These are phyloP conservation scores for Phalloptychus januarius DNA, from an alignment of 2,797 vertebrate species.

Conservation along the genomic window DNA sequence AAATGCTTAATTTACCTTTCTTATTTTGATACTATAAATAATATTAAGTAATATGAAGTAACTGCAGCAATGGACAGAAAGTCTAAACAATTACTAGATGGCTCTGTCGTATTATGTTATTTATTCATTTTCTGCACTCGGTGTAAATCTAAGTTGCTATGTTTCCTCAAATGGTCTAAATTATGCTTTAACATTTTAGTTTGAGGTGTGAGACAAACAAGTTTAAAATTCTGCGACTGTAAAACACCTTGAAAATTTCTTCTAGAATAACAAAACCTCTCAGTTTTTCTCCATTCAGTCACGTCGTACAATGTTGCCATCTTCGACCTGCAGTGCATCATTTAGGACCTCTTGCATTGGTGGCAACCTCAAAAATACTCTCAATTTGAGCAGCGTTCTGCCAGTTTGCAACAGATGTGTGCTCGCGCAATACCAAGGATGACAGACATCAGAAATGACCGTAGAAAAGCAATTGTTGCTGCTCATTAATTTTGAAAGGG, in stretches of 20 bases:
- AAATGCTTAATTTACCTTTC: neutral
- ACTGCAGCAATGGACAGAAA: neutral
- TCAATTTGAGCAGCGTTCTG: neutral
- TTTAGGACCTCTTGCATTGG: neutral
- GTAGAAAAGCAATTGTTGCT: neutral
- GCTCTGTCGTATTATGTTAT: neutral
- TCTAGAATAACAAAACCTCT: neutral
- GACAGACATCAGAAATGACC: neutral
- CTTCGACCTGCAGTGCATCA: neutral
- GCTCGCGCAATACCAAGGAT: neutral
- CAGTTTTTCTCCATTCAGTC: neutral
- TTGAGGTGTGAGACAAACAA: neutral
- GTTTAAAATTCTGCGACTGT: neutral
- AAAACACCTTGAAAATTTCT: neutral
- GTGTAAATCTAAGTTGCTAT: neutral
- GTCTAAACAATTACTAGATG: neutral
- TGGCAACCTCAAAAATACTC: neutral
- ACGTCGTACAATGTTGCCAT: neutral
- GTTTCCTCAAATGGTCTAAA: neutral
- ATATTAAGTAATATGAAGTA: neutral
- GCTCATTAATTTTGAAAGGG: neutral
- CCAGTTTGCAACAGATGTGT: neutral
- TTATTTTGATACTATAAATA: neutral
- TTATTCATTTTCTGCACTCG: neutral
- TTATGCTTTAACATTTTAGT: neutral